phyloP scores from a whole-genome alignment of 2,113 vertebrate genomes.

The Lucifuga dentata region DNA sequence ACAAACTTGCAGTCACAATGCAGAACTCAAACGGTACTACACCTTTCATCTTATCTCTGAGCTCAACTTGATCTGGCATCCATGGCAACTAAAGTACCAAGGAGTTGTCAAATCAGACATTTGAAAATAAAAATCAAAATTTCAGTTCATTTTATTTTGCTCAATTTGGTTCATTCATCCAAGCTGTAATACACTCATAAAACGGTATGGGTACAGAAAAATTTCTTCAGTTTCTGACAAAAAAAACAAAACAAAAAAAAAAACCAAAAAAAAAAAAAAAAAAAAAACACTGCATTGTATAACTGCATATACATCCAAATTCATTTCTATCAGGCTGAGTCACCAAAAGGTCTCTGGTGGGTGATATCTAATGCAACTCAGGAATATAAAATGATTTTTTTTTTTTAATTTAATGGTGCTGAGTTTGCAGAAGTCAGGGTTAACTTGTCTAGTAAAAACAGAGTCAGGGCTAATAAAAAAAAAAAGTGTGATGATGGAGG shows the following conservation, averaged over 20 bases:
- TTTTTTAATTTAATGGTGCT: conserved; percentile 26
- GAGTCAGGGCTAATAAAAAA: conserved; percentile 5
- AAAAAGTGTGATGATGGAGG: conserved; percentile 36
- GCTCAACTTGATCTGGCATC: conserved; percentile 55
- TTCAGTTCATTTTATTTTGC: conserved; percentile 21
- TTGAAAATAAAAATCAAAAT: conserved; percentile 43
- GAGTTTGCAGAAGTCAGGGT: conserved; percentile 55
- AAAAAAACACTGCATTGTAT: background rate
- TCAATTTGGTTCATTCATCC: conserved; percentile 18
- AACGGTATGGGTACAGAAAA: background rate
- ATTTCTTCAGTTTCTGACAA: background rate
- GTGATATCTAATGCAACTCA: conserved; percentile 24
- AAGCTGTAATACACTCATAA: conserved; percentile 9
- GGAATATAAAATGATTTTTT: conserved; percentile 18
- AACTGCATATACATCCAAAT: conserved; percentile 32
- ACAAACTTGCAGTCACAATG: conserved; percentile 18
- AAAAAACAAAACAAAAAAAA: background rate
- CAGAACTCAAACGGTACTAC: conserved; percentile 9
- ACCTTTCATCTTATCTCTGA: conserved; percentile 46
- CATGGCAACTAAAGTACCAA: conserved; percentile 47
- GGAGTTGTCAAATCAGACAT: conserved; percentile 38
- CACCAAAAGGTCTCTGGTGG: conserved; percentile 2
- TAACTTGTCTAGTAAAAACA: conserved; percentile 41
- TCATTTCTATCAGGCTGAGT: conserved; percentile 18
- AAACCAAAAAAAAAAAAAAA: background rate